These are phyloP conservation scores for Dipodomys stephensi DNA, from an alignment of 2,113 vertebrate species.

Conservation along the genomic window DNA sequence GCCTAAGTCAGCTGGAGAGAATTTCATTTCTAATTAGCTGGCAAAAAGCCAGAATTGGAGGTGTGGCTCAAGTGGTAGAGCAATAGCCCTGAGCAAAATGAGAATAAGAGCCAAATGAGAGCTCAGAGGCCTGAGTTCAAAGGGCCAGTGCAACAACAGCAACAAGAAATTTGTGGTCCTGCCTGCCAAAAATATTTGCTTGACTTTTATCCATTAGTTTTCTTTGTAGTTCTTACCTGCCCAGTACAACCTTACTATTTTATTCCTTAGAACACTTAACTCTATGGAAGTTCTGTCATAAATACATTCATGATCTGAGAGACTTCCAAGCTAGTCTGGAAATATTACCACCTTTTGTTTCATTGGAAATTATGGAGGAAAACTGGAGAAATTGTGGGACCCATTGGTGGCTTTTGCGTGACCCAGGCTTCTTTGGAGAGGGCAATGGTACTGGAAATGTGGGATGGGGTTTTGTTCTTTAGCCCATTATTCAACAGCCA, in stretches of 20 bases:
- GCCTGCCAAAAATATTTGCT: background rate
- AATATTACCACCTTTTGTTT: background rate
- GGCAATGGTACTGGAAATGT: background rate
- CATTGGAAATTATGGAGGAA: background rate
- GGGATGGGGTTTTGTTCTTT: background rate
- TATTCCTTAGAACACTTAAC: background rate
- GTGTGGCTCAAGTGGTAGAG: no score
- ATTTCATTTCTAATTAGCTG: no score
- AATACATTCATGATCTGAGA: slow-evolving; percentile 1
- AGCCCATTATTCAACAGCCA: background rate
- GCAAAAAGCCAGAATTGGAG: no score
- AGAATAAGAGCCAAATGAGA: no score
- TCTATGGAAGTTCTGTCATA: background rate
- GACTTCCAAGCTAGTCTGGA: background rate
- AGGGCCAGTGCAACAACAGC: no score
- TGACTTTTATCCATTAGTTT: slow-evolving; percentile 27
- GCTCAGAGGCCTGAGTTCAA: no score
- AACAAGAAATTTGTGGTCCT: background rate
- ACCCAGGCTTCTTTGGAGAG: background rate
- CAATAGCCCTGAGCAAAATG: no score
- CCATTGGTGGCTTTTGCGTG: background rate
- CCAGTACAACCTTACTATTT: background rate
- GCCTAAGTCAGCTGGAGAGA: no score
- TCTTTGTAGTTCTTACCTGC: background rate
- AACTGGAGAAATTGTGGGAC: background rate